A percentile compares a stretch with the other conserved stretches of the same genome.
phyloP scores from a whole-genome alignment of 1,140 invertebrate genomes.

The Cherax quadricarinatus region DNA sequence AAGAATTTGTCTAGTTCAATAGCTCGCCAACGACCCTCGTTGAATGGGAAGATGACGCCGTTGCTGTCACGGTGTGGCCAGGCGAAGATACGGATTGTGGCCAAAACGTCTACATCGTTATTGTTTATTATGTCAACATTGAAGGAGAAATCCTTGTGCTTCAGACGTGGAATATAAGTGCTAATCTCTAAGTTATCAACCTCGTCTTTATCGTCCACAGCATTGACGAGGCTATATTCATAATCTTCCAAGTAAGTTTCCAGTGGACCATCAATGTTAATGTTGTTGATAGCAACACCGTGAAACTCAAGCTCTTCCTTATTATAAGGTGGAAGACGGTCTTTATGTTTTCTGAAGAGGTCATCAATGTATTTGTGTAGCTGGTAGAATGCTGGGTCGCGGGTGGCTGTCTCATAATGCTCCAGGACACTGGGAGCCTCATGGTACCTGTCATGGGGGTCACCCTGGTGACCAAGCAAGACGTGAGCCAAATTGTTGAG shows the following conservation, averaged over 20 bases:
- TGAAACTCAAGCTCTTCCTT: not conserved
- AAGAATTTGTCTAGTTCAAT: not conserved
- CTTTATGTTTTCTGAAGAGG: conserved; percentile 25
- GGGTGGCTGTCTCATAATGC: not conserved
- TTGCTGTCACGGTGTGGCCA: conserved; percentile 42
- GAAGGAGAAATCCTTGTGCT: conserved; percentile 41
- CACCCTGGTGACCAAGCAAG: conserved; percentile 19
- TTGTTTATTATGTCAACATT: conserved; percentile 11
- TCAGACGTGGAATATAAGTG: conserved; percentile 29
- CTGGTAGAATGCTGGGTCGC: conserved; percentile 16
- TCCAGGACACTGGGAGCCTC: conserved; percentile 11
- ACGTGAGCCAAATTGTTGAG: conserved; percentile 6
- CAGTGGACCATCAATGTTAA: not conserved
- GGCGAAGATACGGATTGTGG: conserved; percentile 47
- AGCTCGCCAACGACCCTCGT: conserved; percentile 15
- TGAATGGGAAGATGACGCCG: conserved; percentile 21
- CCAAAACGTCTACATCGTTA: not conserved
- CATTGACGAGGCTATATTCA: conserved; percentile 32
- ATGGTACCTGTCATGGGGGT: conserved; percentile 27
- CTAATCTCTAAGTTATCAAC: conserved; percentile 7
- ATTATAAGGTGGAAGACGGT: not conserved
- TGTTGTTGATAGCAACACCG: not conserved
- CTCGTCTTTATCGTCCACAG: conserved; percentile 20
- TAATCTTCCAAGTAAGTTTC: not conserved
- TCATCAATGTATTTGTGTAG: conserved; percentile 36